Conservation (phyloP, 1,140 invertebrate genomes). For the Diachasma alloeum region DNA sequence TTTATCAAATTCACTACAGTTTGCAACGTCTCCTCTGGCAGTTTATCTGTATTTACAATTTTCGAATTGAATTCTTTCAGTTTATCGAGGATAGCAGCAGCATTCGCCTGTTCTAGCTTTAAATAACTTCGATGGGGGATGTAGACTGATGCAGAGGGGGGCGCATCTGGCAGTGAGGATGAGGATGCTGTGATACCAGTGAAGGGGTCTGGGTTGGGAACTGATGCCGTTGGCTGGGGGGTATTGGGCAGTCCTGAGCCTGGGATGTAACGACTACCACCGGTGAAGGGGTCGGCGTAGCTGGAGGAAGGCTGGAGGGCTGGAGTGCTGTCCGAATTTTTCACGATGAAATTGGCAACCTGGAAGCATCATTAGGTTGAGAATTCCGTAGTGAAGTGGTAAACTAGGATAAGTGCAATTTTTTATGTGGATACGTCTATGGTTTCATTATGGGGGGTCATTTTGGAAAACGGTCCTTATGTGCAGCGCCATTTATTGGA, state of each 20-base stretch:
- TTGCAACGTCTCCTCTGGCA: constrained; percentile 69
- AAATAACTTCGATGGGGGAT: constrained; percentile 60
- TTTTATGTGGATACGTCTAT: too few relatives aligned
- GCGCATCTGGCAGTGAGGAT: constrained; percentile 35
- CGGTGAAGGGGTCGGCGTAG: constrained; percentile 83
- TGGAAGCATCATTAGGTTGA: too few relatives aligned
- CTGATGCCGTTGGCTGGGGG: background rate
- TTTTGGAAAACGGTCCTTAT: too few relatives aligned
- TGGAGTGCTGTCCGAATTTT: constrained; percentile 68
- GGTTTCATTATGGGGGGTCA: too few relatives aligned
- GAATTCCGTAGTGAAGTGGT: too few relatives aligned
- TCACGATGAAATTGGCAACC: constrained; percentile 92
- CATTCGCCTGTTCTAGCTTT: constrained; percentile 75
- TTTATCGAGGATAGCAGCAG: constrained; percentile 68
- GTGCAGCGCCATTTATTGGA: too few relatives aligned
- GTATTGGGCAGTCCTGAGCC: constrained; percentile 43
- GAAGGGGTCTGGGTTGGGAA: constrained; percentile 21
- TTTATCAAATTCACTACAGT: constrained; percentile 70
- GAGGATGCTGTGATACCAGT: constrained; percentile 25
- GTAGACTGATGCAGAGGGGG: constrained; percentile 48
- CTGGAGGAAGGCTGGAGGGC: constrained; percentile 57
- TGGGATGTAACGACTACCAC: constrained; percentile 78
- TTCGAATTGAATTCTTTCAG: constrained; percentile 78
- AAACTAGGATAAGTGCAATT: too few relatives aligned
- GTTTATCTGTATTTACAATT: constrained; percentile 56